Conservation (phyloP, 2,113 vertebrate species). For the Cyanistes caeruleus region DNA sequence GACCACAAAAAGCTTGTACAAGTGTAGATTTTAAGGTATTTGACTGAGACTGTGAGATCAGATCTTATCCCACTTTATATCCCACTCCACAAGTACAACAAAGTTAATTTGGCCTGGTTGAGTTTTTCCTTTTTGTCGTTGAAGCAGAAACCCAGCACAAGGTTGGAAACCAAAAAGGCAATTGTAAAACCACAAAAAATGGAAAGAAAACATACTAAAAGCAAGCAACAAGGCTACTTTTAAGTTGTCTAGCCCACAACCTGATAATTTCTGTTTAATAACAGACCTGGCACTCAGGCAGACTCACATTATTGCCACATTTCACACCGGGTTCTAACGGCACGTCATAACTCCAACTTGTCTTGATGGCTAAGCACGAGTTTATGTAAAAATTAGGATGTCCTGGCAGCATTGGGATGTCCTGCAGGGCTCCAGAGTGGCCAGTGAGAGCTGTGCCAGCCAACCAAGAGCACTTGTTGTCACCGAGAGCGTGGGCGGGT, state of each 20-base stretch:
- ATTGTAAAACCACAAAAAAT: not conserved
- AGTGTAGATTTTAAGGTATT: not conserved
- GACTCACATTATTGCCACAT: rapidly evolving
- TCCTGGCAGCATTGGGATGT: not conserved
- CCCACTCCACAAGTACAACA: not conserved
- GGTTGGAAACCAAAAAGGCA: not conserved
- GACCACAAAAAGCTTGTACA: not conserved
- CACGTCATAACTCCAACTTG: rapidly evolving
- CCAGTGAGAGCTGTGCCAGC: not conserved
- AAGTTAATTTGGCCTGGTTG: not conserved
- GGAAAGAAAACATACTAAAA: not conserved
- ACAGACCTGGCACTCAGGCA: not conserved
- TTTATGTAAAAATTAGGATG: not conserved
- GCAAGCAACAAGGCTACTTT: not conserved
- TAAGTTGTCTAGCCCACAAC: not conserved
- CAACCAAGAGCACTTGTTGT: not conserved
- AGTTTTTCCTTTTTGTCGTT: not conserved
- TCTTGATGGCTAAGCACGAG: not conserved
- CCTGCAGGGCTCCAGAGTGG: not conserved
- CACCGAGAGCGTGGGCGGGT: not conserved
- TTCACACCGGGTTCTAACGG: not conserved
- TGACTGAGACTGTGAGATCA: not conserved
- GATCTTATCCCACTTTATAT: not conserved
- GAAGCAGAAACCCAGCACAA: not conserved
- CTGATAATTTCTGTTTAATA: not conserved